Base-by-base conservation (phyloP, 1,140 invertebrate genomes). In the Nylanderia fulva region DNA sequence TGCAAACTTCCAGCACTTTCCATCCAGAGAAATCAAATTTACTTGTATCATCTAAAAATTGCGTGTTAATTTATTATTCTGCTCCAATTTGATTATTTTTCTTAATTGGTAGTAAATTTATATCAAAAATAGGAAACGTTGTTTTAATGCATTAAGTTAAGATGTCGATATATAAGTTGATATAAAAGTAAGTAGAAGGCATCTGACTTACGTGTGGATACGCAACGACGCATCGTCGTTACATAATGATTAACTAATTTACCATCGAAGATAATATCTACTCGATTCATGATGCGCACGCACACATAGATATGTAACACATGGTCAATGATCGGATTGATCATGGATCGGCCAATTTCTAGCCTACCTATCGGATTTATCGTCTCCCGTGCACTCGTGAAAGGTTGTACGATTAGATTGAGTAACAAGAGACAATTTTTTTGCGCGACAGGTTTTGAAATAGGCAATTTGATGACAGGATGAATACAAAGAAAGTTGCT, bases 401-500 rank as follows among this genome's bases (percentile, higher is more conserved):
- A 89, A 89, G 88, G 87, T 86, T 88, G 88, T 52, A 56, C 36
- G 63, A 69, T 84, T 79, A 54, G 79, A 66, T 89, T 89, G 84
- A 52, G 84, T 86, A 88, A 89, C 86, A 68, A 85, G 56, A 89
- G 72, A 56, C 36, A 60, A 86, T 84, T 86, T 89, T 88, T 88
- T 88, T 45, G 60, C 68, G 29, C 33, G 74, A 86, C 68, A 72
- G 77, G 54, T 89, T 89, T 86, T 77, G 87, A 89, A 89, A 89
- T 71, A 88, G 71, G 84, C n/a, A 56, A 72, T 76, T 63, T 5
- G 72, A 61, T 52, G 79, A 63, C 58, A 61, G 68, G 82, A 61
- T 54, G 63, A 82, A 45, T 45, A 74, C 66, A 56, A 85, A 85
- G 84, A 85, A 86, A 86, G 66, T 24, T 68, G 82, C 1, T n/a